Evolutionary conservation across 1,140 invertebrate species (phyloP), one percentile per base, ranked within the genome.

Genomic region (Formica exsecta): DNA sequence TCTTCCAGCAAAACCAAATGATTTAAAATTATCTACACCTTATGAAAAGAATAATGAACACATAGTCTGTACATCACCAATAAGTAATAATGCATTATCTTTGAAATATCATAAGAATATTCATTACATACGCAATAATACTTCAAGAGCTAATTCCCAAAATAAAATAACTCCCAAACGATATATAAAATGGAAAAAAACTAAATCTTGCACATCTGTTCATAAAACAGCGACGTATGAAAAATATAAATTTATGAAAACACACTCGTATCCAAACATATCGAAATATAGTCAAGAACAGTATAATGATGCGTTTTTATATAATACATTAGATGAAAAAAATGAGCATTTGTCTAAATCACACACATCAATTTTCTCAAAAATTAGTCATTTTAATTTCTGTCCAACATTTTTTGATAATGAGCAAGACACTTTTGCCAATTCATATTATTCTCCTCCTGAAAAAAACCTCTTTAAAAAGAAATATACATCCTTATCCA

Each of bases 401-500:
- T 90, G 92, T 29, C 90, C 91, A 11, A 84, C 89, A 2, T 92
- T 92, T 75, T 61, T 41, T 16, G 25, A 44, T 25, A 44, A 25
- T 25, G 92, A 92, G 48, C 91, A 92, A 41, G 86, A 92, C 19
- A 92, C 91, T 76, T 79, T 87, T 51, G 86, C 86, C 6, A 90
- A 71, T 61, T 85, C 92, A n/a, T 64, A 44, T 0, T 74, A 77
- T 62, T 48, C 76, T 66, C 87, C 13, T 59, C 86, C 65, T 7
- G 61, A 25, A 88, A 87, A 62, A 80, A 48, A 41, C 77, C 71
- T 86, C 48, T 57, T 54, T 64, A 84, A 61, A 64, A 93, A 93
- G 16, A 94, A 92, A 65, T 94, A 93, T 68, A 94, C 92, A 44
- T 92, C 91, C 19, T 86, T 94, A 44, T 88, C 91, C 38, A 92